These are phyloP conservation scores for Luehdorfia chinensis DNA, from an alignment of 1,140 invertebrate genomes.

Conservation along the genomic window DNA sequence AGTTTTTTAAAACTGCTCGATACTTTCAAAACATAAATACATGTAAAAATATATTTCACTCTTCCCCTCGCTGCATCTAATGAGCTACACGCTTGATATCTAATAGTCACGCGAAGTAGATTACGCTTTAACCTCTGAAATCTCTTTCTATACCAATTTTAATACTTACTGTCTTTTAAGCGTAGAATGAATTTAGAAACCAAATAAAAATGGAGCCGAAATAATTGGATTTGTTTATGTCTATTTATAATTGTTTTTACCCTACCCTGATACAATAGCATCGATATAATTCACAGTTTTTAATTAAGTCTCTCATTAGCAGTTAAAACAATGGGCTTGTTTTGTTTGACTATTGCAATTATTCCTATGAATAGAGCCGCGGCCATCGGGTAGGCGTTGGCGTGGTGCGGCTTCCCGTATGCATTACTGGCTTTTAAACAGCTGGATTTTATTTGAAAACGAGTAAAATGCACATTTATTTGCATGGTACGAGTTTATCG, in stretches of 20 bases:
- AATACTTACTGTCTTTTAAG: too few species aligned
- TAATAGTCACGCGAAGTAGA: conserved; percentile 14
- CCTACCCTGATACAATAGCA: too few species aligned
- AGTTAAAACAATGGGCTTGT: conserved; percentile 18
- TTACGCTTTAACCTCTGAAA: conserved; percentile 17
- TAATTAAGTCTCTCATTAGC: conserved; percentile 17
- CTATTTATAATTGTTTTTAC: too few species aligned
- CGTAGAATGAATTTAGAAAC: too few species aligned
- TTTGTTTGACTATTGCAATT: conserved; percentile 19
- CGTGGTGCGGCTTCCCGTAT: conserved; percentile 19
- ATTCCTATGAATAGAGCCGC: conserved; percentile 16
- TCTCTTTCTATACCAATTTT: too few species aligned
- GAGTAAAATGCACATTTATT: conserved; percentile 52
- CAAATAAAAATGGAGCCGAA: too few species aligned
- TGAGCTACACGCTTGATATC: conserved; percentile 14
- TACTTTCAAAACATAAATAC: too few species aligned
- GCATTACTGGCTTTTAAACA: conserved; percentile 46
- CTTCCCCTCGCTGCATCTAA: conserved; percentile 12
- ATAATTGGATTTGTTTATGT: too few species aligned
- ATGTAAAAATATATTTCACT: conserved; percentile 9
- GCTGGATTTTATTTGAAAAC: conserved; percentile 45
- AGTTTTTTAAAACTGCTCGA: too few species aligned
- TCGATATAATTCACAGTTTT: too few species aligned
- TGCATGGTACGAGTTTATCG: conserved; percentile 45
- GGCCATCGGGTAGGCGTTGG: conserved; percentile 12